A percentile compares a stretch with the other conserved stretches of the same genome.
Conservation (phyloP, 2,113 vertebrate genomes). For the Oreotrochilus melanogaster region DNA sequence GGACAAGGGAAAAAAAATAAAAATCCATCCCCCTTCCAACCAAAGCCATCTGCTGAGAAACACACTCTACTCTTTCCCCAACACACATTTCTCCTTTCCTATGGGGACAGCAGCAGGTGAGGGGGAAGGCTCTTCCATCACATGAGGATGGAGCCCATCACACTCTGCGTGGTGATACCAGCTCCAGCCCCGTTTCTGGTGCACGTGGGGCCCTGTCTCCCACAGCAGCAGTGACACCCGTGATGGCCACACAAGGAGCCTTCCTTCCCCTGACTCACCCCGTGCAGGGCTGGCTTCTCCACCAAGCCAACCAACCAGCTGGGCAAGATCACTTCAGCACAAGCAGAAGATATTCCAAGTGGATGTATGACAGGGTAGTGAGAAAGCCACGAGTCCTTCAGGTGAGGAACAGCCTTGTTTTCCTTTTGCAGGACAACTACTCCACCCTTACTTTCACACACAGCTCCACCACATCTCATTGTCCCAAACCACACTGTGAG, state of each 20-base stretch:
- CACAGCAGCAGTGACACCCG: fast-evolving
- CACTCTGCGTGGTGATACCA: background rate
- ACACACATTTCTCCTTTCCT: background rate
- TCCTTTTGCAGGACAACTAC: fast-evolving
- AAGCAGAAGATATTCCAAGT: background rate
- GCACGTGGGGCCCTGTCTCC: background rate
- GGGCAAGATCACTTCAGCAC: background rate
- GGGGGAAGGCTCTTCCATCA: background rate
- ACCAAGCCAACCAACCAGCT: constrained; percentile 48
- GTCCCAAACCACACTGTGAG: background rate
- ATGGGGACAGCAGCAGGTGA: constrained; percentile 34
- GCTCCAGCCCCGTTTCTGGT: background rate
- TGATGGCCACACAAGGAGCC: background rate
- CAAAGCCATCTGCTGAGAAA: constrained; percentile 40
- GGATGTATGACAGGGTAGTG: background rate
- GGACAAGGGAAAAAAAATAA: background rate
- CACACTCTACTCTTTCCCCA: background rate
- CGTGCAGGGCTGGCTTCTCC: background rate
- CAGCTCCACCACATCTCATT: background rate
- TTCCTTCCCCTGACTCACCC: constrained; percentile 26
- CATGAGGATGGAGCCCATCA: background rate
- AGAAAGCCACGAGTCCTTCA: background rate
- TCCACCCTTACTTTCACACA: fast-evolving
- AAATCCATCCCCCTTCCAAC: background rate
- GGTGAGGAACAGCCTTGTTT: background rate